Evolutionary conservation across 2,797 vertebrate species (phyloP).

Genomic region (Alca torda): DNA sequence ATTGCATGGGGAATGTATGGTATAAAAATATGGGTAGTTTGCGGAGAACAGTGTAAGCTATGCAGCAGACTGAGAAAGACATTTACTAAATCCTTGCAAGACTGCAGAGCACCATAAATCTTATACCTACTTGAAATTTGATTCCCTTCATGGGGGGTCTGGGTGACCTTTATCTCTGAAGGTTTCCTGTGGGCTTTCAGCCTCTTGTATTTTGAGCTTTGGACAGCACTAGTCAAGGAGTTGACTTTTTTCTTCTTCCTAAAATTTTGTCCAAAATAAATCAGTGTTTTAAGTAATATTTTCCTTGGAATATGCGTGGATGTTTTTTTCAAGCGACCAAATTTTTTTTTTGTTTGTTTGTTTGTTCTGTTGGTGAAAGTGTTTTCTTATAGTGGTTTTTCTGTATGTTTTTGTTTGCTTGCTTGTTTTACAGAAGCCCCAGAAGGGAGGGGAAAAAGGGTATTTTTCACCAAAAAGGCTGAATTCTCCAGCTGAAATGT

Average conservation of each 20-base stretch:
- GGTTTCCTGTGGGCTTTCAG: background rate
- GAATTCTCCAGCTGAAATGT: background rate
- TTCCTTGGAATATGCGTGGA: background rate
- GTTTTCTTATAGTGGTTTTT: background rate
- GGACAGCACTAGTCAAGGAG: background rate
- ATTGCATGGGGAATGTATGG: background rate
- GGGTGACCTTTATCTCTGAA: constrained; percentile 2
- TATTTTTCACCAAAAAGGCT: background rate
- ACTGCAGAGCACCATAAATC: background rate
- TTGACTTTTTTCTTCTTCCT: background rate
- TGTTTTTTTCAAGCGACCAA: background rate
- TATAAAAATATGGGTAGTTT: background rate
- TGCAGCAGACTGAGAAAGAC: background rate
- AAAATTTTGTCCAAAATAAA: background rate
- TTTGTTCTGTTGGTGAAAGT: background rate
- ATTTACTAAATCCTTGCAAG: background rate
- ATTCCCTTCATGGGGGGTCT: constrained; percentile 26
- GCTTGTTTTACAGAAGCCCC: background rate
- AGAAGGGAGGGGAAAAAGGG: background rate
- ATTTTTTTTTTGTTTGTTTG: background rate
- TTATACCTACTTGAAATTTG: background rate
- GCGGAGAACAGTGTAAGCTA: background rate
- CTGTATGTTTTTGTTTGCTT: background rate
- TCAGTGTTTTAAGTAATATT: background rate
- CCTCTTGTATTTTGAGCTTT: background rate